These are phyloP conservation scores for Epinephelus awoara DNA, from an alignment of 2,797 vertebrate genomes.

Conservation along the genomic window DNA sequence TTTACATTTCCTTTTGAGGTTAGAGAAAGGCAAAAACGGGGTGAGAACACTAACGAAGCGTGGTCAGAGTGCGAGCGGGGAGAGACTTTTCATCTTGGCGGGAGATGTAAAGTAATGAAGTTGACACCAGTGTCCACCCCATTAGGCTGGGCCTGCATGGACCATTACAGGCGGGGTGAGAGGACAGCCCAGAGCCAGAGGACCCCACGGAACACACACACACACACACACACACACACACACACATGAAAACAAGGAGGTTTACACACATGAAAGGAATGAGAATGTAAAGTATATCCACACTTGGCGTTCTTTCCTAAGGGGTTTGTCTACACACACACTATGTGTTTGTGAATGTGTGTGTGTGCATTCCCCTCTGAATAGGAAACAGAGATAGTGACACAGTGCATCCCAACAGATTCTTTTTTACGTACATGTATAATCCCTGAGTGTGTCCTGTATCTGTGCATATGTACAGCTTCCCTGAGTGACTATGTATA, in stretches of 20 bases:
- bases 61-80: slow-evolving; percentile 56
- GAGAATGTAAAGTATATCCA: slow-evolving; percentile 57
- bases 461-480: slow-evolving; percentile 52
- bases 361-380: slow-evolving; percentile 20
- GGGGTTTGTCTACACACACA: slow-evolving; percentile 57
- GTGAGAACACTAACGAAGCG: slow-evolving; percentile 64
- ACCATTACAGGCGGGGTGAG: slow-evolving; percentile 86
- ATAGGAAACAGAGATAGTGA: slow-evolving; percentile 42
- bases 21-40: slow-evolving; percentile 43
- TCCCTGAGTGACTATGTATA: slow-evolving; percentile 67
- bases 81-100: slow-evolving; percentile 76
- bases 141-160: slow-evolving; percentile 86
- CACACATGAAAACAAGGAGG: background rate
- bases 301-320: slow-evolving; percentile 55
- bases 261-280: slow-evolving; percentile 43
- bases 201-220: slow-evolving; percentile 67
- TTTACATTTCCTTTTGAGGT: slow-evolving; percentile 60
- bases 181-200: slow-evolving; percentile 83
- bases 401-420: slow-evolving; percentile 31
- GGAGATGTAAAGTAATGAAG: slow-evolving; percentile 87
- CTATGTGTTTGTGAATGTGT: slow-evolving; percentile 18
- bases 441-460: slow-evolving; percentile 59
- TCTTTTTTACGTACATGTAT: slow-evolving; percentile 41
- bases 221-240: slow-evolving; percentile 46
- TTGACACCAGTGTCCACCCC: slow-evolving; percentile 86